Percentiles rank a stretch among this genome's conserved stretches.
Conservation (phyloP, 37 sponge, comb jelly and placozoan genomes). For the Chondrilla cf. caribensis region DNA sequence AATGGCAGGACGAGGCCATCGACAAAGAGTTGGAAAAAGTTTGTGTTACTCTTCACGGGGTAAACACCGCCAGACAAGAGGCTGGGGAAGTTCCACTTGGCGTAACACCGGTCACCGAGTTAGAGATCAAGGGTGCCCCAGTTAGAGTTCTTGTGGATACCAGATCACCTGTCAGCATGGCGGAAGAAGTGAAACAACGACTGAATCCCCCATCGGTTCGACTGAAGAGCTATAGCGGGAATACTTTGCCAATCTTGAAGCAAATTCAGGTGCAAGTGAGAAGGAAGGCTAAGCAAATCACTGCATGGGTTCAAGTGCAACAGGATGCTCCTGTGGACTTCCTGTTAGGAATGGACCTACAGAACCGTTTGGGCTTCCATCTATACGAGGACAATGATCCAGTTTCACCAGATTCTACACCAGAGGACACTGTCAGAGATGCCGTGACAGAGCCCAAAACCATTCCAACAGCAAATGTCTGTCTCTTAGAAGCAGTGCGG, state of each 20-base stretch:
- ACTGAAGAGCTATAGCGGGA: constrained; percentile 25
- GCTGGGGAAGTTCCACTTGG: background rate
- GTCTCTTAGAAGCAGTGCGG: constrained; percentile 1
- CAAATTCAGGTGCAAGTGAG: background rate
- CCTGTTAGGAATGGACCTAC: background rate
- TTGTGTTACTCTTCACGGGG: background rate
- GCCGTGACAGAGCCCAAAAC: background rate
- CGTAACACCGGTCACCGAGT: background rate
- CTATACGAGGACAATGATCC: background rate
- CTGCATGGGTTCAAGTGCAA: background rate
- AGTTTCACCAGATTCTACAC: too few species aligned
- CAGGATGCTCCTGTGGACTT: background rate
- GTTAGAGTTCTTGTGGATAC: background rate
- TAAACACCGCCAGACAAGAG: background rate
- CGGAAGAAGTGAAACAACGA: background rate
- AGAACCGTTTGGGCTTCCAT: background rate
- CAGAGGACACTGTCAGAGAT: too few species aligned
- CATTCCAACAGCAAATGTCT: background rate
- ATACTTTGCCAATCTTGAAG: background rate
- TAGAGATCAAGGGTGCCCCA: background rate
- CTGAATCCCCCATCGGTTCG: constrained; percentile 5
- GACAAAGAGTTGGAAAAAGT: background rate
- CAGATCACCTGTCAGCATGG: constrained; percentile 25
- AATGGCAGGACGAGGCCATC: background rate
- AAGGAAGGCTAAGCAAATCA: background rate